Conservation (phyloP, 2,888 invertebrate species). For the Agrochola lota region DNA sequence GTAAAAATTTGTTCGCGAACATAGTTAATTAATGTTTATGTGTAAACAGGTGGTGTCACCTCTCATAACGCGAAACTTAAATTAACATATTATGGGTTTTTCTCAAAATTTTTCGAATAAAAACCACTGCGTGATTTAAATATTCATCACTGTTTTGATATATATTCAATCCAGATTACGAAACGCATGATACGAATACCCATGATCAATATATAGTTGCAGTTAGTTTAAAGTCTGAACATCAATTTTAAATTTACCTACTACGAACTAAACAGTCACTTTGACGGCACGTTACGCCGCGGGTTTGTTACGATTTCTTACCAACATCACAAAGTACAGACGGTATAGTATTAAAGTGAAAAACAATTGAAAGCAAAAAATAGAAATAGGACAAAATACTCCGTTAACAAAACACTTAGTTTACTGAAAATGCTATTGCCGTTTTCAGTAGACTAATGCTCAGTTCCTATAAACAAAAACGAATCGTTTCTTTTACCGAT, state of each 20-base stretch:
- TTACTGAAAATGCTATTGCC: not conserved
- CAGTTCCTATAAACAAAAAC: too few relatives aligned
- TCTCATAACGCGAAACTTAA: constrained; percentile 15
- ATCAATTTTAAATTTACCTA: not conserved
- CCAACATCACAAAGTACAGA: not conserved
- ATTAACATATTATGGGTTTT: constrained; percentile 33
- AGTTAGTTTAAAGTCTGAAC: not conserved
- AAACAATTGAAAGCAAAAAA: not conserved
- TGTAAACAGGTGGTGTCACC: constrained; percentile 27
- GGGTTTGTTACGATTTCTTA: not conserved
- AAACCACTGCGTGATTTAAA: constrained; percentile 12
- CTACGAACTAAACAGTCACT: not conserved
- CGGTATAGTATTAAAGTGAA: not conserved
- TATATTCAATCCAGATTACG: constrained; percentile 35
- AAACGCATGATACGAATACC: constrained; percentile 18
- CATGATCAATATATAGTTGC: not conserved
- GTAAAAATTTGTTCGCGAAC: not conserved
- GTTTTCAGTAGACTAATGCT: too few relatives aligned
- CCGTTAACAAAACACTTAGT: not conserved
- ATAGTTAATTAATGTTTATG: constrained; percentile 5
- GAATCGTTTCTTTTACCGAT: too few relatives aligned
- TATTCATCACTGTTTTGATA: constrained; percentile 30
- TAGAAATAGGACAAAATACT: not conserved
- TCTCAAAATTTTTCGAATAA: not conserved
- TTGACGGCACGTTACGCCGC: too few relatives aligned